These are phyloP conservation scores for Oligia latruncula DNA, from an alignment of 2,888 invertebrate genomes.

Conservation along the genomic window DNA sequence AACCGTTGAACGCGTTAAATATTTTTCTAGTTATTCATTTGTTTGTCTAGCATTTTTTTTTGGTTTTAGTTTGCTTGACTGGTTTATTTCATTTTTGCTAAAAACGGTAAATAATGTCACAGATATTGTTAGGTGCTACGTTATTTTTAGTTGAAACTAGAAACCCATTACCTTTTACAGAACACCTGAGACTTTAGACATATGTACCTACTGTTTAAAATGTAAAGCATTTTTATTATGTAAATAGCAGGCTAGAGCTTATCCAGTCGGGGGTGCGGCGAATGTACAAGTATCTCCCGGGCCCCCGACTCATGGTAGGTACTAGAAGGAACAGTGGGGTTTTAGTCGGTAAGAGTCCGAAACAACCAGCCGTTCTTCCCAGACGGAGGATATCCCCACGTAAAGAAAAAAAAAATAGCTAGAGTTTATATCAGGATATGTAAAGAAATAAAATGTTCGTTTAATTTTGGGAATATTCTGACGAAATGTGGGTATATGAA, in stretches of 20 bases:
- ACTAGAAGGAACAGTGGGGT: too few relatives aligned
- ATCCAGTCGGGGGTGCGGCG: too few relatives aligned
- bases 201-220: not conserved
- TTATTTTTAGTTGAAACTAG: not conserved
- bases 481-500: not conserved
- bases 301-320: too few relatives aligned
- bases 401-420: too few relatives aligned
- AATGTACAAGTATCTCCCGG: too few relatives aligned
- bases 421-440: too few relatives aligned
- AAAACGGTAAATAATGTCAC: conserved; percentile 24
- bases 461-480: not conserved
- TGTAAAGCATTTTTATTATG: not conserved
- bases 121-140: not conserved
- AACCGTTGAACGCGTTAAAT: conserved; percentile 38
- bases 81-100: conserved; percentile 26
- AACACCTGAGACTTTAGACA: not conserved
- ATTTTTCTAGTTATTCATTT: conserved; percentile 48
- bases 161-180: not conserved
- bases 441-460: not conserved
- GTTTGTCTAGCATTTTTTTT: conserved; percentile 18
- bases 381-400: too few relatives aligned
- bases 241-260: not conserved
- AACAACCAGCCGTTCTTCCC: too few relatives aligned
- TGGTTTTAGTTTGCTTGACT: conserved; percentile 10
- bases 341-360: too few relatives aligned